phyloP scores from a whole-genome alignment of 2,797 vertebrate species.

The Mormyrus proboscirostris region DNA sequence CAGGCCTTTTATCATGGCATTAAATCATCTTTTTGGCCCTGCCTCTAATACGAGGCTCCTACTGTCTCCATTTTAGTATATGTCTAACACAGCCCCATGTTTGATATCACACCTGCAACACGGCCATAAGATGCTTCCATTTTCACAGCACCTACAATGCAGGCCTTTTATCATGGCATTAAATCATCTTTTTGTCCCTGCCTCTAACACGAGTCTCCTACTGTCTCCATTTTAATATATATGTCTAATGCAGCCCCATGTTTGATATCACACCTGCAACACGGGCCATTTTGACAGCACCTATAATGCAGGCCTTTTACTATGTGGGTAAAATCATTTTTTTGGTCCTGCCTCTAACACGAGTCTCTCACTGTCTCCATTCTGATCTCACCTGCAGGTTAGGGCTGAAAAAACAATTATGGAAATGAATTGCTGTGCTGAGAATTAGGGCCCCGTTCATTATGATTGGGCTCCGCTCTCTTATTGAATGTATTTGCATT shows the following conservation, averaged over 20 bases:
- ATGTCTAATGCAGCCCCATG: too few species aligned
- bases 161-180: background rate
- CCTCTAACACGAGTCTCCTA: background rate
- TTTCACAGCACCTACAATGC: background rate
- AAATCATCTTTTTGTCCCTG: background rate
- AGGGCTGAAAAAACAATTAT: background rate
- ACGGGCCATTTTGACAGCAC: too few species aligned
- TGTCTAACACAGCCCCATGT: background rate
- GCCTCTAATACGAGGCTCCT: background rate
- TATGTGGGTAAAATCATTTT: background rate
- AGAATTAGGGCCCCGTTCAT: background rate
- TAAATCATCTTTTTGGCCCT: background rate
- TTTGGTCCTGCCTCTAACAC: background rate
- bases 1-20: background rate
- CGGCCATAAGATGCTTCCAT: too few species aligned
- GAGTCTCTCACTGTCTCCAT: background rate
- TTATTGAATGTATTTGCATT: slow-evolving; percentile 5
- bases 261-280: too few species aligned
- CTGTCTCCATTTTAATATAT: background rate
- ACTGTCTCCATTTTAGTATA: background rate
- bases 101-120: background rate
- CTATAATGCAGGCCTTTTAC: too few species aligned
- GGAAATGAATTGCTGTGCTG: background rate
- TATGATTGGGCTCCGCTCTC: background rate
- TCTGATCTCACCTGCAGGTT: background rate